phyloP scores from a whole-genome alignment of 2,888 invertebrate species.

The Microctonus hyperodae region DNA sequence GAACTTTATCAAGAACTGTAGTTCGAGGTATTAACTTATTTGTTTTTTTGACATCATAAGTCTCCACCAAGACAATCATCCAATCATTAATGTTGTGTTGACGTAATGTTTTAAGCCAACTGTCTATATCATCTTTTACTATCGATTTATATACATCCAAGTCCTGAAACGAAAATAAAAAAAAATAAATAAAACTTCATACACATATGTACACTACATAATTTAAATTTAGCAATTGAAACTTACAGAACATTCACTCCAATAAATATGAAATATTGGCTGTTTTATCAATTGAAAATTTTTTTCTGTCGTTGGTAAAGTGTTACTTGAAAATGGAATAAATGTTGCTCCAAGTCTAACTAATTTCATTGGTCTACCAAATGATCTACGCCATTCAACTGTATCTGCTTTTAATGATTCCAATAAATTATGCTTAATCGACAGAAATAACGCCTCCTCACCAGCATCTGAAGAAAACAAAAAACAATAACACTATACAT shows the following conservation, averaged over 20 bases:
- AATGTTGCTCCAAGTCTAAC: slow-evolving; percentile 85
- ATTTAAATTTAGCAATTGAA: slow-evolving; percentile 9
- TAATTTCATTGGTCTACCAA: slow-evolving; percentile 84
- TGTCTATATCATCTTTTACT: slow-evolving; percentile 87
- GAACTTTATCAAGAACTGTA: slow-evolving; percentile 93
- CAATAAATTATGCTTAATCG: slow-evolving; percentile 78
- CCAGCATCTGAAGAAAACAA: slow-evolving; percentile 73
- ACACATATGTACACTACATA: not conserved
- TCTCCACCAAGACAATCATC: slow-evolving; percentile 93
- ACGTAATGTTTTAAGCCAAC: slow-evolving; percentile 83
- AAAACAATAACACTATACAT: too few species aligned
- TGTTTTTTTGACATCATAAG: slow-evolving; percentile 88
- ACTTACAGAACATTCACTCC: slow-evolving; percentile 92
- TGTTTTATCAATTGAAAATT: slow-evolving; percentile 83
- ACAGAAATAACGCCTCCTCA: slow-evolving; percentile 83
- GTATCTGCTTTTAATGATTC: slow-evolving; percentile 86
- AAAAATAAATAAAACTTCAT: not conserved
- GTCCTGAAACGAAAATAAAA: slow-evolving; percentile 72
- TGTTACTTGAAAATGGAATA: slow-evolving; percentile 78
- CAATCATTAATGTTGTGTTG: slow-evolving; percentile 84
- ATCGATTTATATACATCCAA: slow-evolving; percentile 88
- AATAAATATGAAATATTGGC: slow-evolving; percentile 92
- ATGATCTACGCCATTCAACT: slow-evolving; percentile 91
- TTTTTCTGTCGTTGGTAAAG: slow-evolving; percentile 72
- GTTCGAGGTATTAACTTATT: slow-evolving; percentile 91